Base-by-base conservation (phyloP, 2,888 invertebrate genomes). In the Diarsia rubi region DNA sequence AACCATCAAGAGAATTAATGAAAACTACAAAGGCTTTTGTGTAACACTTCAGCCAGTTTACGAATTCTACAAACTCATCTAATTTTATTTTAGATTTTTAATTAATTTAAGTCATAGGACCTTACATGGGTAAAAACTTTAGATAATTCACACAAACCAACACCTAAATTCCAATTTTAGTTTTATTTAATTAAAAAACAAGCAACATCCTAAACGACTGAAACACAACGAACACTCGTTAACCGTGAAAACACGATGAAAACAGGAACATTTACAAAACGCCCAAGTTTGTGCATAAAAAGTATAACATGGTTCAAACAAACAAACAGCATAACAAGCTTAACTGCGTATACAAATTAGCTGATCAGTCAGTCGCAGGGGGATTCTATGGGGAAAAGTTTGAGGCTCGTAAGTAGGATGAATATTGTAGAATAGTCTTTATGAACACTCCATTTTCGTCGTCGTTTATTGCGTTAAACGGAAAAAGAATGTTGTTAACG, bases 281-380 rank as follows among this genome's bases (percentile, higher is more conserved):
- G 52, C 70, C 79, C 73, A 84, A 81, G 77, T 86, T 86, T 83
- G 57, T 75, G 81, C 80, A 85, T 83, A 81, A 85, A 86, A 88
- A 85, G 86, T 79, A 69, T 80, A 86, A 76, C 80, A 84, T 72
- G 69, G 47, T 75, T 72, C 62, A 82, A 83, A 87, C 83, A 86
- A 85, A 90, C 87, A 88, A 86, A 87, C 87, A 83, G 71, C 68
- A 81, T 88, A 89, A 89, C 88, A 86, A 89, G 88, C 88, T 90
- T 88, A 88, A 88, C 86, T 88, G 83, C 77, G 87, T 85, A 88
- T 85, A 88, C 85, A 90, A 90, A 88, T 90, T 87, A 87, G 88
- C 79, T 73, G 86, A 82, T 85, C 82, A 88, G 80, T 81, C 79
- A 78, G 79, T 73, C 72, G 81, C 81, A 73, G 67, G 75, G 57